These are phyloP conservation scores for Netelia fuscicornis DNA, from an alignment of 2,888 invertebrate genomes.

Conservation along the genomic window DNA sequence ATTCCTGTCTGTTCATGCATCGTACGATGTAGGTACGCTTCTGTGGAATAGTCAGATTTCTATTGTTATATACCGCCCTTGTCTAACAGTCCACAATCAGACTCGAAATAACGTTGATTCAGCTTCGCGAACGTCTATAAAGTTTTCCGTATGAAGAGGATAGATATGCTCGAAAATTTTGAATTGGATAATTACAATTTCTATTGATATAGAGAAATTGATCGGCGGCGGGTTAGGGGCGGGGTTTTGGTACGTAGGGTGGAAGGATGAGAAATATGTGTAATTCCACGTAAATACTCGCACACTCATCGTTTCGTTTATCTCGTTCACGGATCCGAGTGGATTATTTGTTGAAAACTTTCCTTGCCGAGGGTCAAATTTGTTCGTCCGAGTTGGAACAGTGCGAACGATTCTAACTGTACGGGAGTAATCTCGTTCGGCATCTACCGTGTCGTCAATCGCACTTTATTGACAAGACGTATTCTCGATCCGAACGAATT, in stretches of 20 bases:
- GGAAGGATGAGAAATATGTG: background rate
- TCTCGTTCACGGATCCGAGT: slow-evolving; percentile 11
- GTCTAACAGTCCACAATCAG: background rate
- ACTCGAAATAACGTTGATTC: background rate
- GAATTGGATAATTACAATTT: background rate
- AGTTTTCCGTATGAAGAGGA: background rate
- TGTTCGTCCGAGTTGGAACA: slow-evolving; percentile 3
- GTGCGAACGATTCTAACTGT: background rate
- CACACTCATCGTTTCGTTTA: slow-evolving; percentile 24
- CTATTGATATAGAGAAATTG: background rate
- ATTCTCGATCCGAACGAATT: slow-evolving; percentile 27
- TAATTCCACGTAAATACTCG: background rate
- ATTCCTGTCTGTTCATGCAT: slow-evolving; percentile 15
- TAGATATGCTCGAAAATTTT: background rate
- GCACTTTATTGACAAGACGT: slow-evolving; percentile 48
- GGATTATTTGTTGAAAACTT: slow-evolving; percentile 37
- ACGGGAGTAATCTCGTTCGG: slow-evolving; percentile 36
- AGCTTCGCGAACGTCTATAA: background rate
- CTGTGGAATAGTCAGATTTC: slow-evolving; percentile 11
- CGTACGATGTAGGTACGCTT: background rate
- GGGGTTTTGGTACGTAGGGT: too few species aligned
- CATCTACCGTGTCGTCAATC: slow-evolving; percentile 42
- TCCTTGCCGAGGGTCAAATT: background rate
- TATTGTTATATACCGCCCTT: background rate
- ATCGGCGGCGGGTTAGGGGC: too few species aligned